A percentile compares a stretch with the other conserved stretches of the same genome.
Conservation (phyloP, 2,888 invertebrate genomes). For the Polydrusus cervinus region DNA sequence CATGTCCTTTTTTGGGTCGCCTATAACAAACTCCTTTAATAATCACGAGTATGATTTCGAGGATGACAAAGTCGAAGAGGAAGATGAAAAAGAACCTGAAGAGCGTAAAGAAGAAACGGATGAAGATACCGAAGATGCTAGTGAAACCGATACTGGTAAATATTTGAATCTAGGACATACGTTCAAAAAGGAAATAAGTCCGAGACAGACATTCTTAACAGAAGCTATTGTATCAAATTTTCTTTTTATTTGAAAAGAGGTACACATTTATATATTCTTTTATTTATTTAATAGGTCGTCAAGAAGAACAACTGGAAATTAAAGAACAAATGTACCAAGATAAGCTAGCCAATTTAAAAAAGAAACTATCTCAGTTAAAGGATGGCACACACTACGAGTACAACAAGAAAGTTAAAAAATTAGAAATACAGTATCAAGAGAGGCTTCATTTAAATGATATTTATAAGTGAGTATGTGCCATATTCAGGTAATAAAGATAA, state of each 20-base stretch:
- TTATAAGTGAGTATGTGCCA: slow-evolving; percentile 66
- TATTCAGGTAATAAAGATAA: too few relatives aligned
- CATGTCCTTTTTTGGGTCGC: slow-evolving; percentile 75
- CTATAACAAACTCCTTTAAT: slow-evolving; percentile 76
- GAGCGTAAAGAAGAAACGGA: slow-evolving; percentile 77
- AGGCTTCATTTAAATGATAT: slow-evolving; percentile 85
- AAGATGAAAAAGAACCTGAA: slow-evolving; percentile 80
- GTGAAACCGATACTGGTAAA: slow-evolving; percentile 91
- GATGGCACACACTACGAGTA: slow-evolving; percentile 92
- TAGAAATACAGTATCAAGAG: slow-evolving; percentile 89
- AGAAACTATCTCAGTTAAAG: slow-evolving; percentile 90
- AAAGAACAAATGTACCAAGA: slow-evolving; percentile 95
- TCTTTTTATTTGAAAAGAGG: too few relatives aligned
- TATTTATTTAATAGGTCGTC: slow-evolving; percentile 70
- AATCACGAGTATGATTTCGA: slow-evolving; percentile 82
- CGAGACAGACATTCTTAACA: background rate
- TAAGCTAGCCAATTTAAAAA: slow-evolving; percentile 90
- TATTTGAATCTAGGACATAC: background rate
- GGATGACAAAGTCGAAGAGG: slow-evolving; percentile 82
- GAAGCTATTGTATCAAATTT: too few relatives aligned
- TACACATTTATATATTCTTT: background rate
- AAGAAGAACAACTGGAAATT: slow-evolving; percentile 87
- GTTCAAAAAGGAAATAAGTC: too few relatives aligned
- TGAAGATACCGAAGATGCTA: slow-evolving; percentile 95
- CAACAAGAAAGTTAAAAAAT: slow-evolving; percentile 83